Evolutionary conservation across 2,797 vertebrate genomes (phyloP).

Genomic region (Rhodeus uyekii): DNA sequence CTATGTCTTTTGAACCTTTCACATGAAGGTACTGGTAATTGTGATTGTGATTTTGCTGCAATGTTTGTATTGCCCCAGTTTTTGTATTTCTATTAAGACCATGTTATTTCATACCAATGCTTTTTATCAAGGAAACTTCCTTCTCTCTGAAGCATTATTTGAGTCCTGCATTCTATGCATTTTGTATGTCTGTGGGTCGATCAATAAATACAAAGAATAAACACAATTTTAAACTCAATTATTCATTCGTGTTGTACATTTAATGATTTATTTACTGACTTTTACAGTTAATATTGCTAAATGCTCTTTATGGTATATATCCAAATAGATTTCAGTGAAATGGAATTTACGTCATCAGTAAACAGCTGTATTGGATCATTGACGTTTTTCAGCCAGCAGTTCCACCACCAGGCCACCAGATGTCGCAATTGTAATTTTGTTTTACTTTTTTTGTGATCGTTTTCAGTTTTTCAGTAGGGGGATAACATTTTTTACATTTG

Average conservation of each 20-base stretch:
- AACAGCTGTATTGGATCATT: background rate
- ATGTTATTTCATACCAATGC: conserved; percentile 74
- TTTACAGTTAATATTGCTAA: background rate
- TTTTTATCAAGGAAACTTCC: conserved; percentile 64
- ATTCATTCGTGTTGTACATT: background rate
- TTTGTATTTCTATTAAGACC: conserved; percentile 71
- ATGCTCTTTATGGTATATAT: background rate
- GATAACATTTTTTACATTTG: too few species aligned
- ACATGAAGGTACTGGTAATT: conserved; percentile 41
- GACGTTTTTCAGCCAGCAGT: background rate
- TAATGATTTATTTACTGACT: background rate
- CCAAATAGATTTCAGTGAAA: background rate
- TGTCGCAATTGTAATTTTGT: background rate
- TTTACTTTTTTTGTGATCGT: background rate
- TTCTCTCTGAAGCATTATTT: conserved; percentile 1
- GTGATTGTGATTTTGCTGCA: conserved; percentile 56
- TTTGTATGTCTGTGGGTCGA: background rate
- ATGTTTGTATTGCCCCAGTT: conserved; percentile 63
- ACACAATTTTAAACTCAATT: background rate
- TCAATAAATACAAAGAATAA: conserved; percentile 1
- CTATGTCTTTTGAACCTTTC: conserved; percentile 28
- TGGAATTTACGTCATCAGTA: background rate
- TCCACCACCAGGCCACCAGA: background rate
- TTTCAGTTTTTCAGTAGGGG: background rate
- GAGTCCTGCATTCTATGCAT: background rate